phyloP scores from a whole-genome alignment of 2,113 vertebrate species.

The Elaphurus davidianus region DNA sequence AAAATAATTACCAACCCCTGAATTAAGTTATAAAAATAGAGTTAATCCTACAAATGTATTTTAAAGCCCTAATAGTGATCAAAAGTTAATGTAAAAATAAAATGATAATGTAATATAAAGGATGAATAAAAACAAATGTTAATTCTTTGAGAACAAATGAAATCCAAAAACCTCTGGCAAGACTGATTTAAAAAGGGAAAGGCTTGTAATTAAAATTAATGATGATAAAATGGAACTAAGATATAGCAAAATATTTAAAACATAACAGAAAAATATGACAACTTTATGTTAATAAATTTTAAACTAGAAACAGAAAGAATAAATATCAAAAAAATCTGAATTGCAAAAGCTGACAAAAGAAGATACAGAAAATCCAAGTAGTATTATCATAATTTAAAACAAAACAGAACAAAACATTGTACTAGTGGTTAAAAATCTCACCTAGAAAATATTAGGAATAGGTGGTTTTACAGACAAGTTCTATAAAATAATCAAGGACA shows the following conservation, averaged over 20 bases:
- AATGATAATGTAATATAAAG: background rate
- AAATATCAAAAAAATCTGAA: background rate
- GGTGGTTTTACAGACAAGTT: background rate
- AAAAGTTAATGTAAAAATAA: constrained; percentile 2
- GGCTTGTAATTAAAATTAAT: background rate
- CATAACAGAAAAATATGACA: background rate
- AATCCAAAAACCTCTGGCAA: background rate
- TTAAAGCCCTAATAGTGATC: background rate
- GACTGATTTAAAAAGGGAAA: background rate
- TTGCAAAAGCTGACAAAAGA: background rate
- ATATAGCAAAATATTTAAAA: background rate
- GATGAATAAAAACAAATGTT: background rate
- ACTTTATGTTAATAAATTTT: background rate
- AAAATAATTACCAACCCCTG: background rate
- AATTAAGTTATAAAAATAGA: background rate
- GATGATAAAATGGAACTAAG: background rate
- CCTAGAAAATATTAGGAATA: background rate
- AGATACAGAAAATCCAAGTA: background rate
- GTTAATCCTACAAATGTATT: background rate
- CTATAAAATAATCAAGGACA: background rate
- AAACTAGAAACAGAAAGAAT: background rate
- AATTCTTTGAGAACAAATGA: background rate
- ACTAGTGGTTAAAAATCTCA: background rate
- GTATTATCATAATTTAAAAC: background rate
- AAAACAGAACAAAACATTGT: background rate